Conservation (phyloP, 2,888 invertebrate genomes). For the Cerastis rubricosa region DNA sequence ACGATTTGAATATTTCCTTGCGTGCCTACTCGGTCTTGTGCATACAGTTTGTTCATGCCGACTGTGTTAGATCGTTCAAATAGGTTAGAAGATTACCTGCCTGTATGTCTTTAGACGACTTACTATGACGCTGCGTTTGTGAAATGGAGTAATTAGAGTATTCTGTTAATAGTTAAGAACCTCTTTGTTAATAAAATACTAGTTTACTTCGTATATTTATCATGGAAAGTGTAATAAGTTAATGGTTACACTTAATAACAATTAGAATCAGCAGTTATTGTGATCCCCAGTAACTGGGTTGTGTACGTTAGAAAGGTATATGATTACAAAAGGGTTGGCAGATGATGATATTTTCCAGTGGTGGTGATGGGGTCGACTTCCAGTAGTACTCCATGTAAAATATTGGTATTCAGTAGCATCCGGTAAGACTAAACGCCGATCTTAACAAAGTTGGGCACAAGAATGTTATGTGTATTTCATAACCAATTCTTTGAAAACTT, state of each 20-base stretch:
- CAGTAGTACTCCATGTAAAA: not conserved
- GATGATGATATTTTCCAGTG: too few species aligned
- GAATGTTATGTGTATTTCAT: not conserved
- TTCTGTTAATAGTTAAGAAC: not conserved
- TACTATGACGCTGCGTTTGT: not conserved
- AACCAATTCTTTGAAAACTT: not conserved
- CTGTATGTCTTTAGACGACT: not conserved
- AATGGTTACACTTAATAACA: too few species aligned
- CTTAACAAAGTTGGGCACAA: not conserved
- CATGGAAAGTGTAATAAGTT: too few species aligned
- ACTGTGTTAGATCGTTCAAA: conserved; percentile 29
- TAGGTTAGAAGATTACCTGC: conserved; percentile 24
- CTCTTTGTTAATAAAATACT: too few species aligned
- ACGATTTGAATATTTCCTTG: not conserved
- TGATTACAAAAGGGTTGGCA: too few species aligned
- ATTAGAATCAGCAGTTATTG: too few species aligned
- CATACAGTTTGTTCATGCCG: conserved; percentile 32
- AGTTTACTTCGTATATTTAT: too few species aligned
- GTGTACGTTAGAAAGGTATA: too few species aligned
- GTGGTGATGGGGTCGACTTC: not conserved
- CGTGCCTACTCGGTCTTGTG: conserved; percentile 32
- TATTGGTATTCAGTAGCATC: not conserved
- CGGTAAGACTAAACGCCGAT: not conserved
- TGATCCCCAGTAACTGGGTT: too few species aligned
- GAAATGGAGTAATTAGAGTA: not conserved